Evolutionary conservation across 1,140 invertebrate genomes (phyloP), one percentile per base, ranked within the genome.

Genomic region (Drosophila nannoptera): DNA sequence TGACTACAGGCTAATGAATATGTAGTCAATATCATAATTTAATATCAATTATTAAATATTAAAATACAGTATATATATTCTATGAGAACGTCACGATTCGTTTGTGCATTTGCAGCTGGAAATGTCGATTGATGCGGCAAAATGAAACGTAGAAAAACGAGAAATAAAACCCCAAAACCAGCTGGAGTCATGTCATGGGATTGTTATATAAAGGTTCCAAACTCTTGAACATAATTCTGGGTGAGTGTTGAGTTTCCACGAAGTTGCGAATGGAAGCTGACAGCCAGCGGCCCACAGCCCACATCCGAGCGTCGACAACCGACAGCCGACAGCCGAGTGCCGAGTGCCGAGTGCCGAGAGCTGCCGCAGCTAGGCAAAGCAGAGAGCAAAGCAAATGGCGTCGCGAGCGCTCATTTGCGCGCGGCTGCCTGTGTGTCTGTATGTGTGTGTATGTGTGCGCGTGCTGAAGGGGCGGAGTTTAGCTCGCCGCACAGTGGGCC

Each of bases 171-270:
- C 48, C 68, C 69, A 73, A 72, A 73, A 69, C 69, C 63, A 66
- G 59, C 63, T 87, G 81, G 78, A 88, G 82, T 86, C 87, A 89
- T 89, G 87, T 88, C 87, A 89, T 89, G 87, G 87, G 87, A 89
- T 89, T 89, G 83, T 80, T 89, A 87, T 87, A 88, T 89, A 89
- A 89, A 88, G 56, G 87, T 87, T 88, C 87, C 87, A 88, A 87
- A 88, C 87, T 89, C 87, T 88, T 89, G 87, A 89, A 88, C 78
- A 83, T 77, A 88, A 89, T 87, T 89, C 87, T 89, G 87, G 87
- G 87, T 89, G 67, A 87, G 87, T 88, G 9, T 46, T 50, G 14
- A 43, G 43, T 22, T 67, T 36, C 7, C 31, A 61, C 31, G 16
- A 40, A 55, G 46, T 64, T 64, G 46, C 22, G 22, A 22, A 22